A percentile compares a stretch with the other conserved stretches of the same genome.
phyloP scores from a whole-genome alignment of 2,113 vertebrate genomes.

The Onychorhynchus coronatus region DNA sequence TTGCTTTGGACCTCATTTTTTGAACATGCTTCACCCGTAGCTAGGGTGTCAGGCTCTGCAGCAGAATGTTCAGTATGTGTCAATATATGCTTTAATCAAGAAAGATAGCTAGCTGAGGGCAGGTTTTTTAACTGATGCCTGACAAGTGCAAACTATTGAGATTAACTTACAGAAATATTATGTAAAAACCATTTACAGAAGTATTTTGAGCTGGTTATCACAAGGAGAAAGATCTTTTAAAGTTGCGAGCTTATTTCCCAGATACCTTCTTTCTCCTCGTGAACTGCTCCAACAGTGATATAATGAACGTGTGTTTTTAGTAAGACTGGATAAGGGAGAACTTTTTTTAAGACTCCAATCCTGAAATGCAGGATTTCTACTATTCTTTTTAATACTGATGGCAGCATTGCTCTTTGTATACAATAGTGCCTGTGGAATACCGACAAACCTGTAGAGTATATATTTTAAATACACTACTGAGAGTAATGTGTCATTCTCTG shows the following conservation, averaged over 20 bases:
- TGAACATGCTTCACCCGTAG: not conserved
- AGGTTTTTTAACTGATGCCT: not conserved
- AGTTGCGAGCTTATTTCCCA: not conserved
- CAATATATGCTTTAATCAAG: not conserved
- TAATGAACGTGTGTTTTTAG: accelerated
- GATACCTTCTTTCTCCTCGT: not conserved
- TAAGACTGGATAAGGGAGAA: not conserved
- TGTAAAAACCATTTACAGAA: not conserved
- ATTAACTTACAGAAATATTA: not conserved
- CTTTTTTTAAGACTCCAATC: not conserved
- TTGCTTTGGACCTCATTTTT: not conserved
- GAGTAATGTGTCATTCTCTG: not conserved
- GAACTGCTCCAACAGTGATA: not conserved
- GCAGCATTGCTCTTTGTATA: not conserved
- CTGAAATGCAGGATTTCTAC: not conserved
- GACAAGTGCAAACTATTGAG: not conserved
- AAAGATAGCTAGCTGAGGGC: not conserved
- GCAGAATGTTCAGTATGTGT: not conserved
- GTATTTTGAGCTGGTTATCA: not conserved
- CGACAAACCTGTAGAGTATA: not conserved
- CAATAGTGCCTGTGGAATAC: not conserved
- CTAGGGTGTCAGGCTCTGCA: not conserved
- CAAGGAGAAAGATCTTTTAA: not conserved
- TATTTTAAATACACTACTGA: not conserved
- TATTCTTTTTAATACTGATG: not conserved